Evolutionary conservation across 2,888 invertebrate species (phyloP), one percentile per base, ranked within the genome.

Genomic region (Sarcophaga carnaria): DNA sequence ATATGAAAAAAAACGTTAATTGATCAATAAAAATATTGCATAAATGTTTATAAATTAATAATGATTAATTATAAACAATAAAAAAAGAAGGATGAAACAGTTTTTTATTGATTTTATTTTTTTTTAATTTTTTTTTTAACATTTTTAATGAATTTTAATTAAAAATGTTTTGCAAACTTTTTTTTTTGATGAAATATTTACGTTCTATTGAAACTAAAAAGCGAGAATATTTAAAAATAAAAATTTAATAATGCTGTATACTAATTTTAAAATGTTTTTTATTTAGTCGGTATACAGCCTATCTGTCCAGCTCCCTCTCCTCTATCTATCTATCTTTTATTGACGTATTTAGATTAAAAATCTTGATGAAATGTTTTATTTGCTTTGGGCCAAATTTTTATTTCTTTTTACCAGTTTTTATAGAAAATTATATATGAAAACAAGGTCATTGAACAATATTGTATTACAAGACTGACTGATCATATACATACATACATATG

Each of bases 21-120:
- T 80, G 80, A 67, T 80, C 62, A 75, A 80, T 80, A 80, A 74
- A 74, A 80, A 67, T 49, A 11, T 80, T 69, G 60, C 67, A 67
- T 75, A 37, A 37, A 67, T 75, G 67, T 49, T 37, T 69, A 49
- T 75, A 66, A 62, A 80, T 62, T 80, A 80, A 80, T 66, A 74
- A 62, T 74, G n/a, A 67, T 80, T 74, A 80, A 74, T 62, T 62
- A 12, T 10, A 37, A 45, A 66, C 45, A 66, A 45, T 8, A 12
- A 4, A 67, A 45, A 45, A 20, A 79, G 2, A 6, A 27, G 37
- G 14, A 20, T 63, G 25, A 54, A 22, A 72, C 8, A 37, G 37
- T 37, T 37, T 37, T 37, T 37, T 37, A 37, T 37, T 37, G 8
- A 10, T 37, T 37, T 37, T 10, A 37, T 37, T 37, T 37, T 27